phyloP scores from a whole-genome alignment of 2,797 vertebrate genomes.

The Rhynchotus rufescens region DNA sequence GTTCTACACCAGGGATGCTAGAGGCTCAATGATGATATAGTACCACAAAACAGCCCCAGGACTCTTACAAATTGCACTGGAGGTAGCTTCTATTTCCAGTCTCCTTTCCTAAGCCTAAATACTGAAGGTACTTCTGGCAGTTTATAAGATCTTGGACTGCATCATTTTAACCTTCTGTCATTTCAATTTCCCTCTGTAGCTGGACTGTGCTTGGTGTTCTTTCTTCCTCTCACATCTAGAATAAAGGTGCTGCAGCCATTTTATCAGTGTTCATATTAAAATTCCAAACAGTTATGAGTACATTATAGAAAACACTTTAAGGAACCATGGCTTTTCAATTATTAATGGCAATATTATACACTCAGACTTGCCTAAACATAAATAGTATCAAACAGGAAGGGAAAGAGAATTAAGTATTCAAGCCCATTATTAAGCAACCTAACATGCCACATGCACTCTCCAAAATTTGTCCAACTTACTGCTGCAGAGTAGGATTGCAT shows the following conservation, averaged over 20 bases:
- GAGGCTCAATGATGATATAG: not conserved
- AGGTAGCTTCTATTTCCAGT: not conserved
- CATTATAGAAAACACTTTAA: slow-evolving; percentile 34
- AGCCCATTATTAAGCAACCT: not conserved
- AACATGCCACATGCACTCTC: no score
- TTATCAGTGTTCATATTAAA: not conserved
- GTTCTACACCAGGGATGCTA: not conserved
- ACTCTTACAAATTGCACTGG: not conserved
- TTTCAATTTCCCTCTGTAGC: not conserved
- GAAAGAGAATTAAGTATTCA: slow-evolving; percentile 47
- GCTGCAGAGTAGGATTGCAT: no score
- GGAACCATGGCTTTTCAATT: slow-evolving; percentile 50
- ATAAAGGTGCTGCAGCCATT: slow-evolving; percentile 25
- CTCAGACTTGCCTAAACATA: slow-evolving; percentile 46
- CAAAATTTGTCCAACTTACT: no score
- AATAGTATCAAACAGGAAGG: slow-evolving; percentile 53
- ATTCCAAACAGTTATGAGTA: slow-evolving; percentile 24
- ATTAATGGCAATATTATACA: slow-evolving; percentile 34
- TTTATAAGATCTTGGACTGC: not conserved
- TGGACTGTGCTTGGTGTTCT: slow-evolving; percentile 20
- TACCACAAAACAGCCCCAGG: not conserved
- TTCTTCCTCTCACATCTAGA: slow-evolving; percentile 50
- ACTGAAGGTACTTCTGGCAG: not conserved
- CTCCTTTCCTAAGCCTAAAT: not conserved
- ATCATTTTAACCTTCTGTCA: not conserved